phyloP scores from a whole-genome alignment of 1,140 invertebrate species.

The Drosophila littoralis region DNA sequence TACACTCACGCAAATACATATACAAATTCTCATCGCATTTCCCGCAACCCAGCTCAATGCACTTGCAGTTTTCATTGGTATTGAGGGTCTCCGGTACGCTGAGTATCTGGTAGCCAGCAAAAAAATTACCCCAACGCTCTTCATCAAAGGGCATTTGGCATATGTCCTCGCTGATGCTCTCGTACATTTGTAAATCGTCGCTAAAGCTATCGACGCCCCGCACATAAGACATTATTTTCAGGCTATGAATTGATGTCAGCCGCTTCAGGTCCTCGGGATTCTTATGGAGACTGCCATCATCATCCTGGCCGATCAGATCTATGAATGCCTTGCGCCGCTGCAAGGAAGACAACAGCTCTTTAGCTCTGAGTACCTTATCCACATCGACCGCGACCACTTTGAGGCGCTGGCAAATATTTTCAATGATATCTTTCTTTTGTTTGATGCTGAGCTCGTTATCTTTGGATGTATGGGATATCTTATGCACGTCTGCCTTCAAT shows the following conservation, averaged over 20 bases:
- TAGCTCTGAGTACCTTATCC: constrained; percentile 56
- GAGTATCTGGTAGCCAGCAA: constrained; percentile 63
- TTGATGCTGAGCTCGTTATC: no score
- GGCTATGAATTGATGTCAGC: constrained; percentile 21
- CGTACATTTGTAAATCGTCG: constrained; percentile 10
- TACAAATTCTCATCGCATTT: constrained; percentile 34
- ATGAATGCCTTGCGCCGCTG: constrained; percentile 50
- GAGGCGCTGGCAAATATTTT: constrained; percentile 44
- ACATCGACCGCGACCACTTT: constrained; percentile 58
- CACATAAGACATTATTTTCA: constrained; percentile 4
- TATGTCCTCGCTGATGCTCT: constrained; percentile 52
- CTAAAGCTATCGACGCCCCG: background rate
- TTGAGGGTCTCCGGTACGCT: constrained; percentile 27
- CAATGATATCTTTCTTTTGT: constrained; percentile 5
- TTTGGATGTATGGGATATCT: background rate
- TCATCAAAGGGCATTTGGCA: constrained; percentile 52
- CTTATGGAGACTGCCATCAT: constrained; percentile 5
- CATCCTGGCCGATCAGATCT: constrained; percentile 52
- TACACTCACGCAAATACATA: constrained; percentile 58
- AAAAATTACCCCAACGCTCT: constrained; percentile 70
- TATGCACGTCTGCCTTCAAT: background rate
- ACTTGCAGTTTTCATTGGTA: constrained; percentile 59
- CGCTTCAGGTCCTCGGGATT: constrained; percentile 18
- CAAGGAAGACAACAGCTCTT: constrained; percentile 40
- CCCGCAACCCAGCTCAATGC: constrained; percentile 45